Conservation (phyloP, 2,888 invertebrate species). For the Ypsolopha scabrella region DNA sequence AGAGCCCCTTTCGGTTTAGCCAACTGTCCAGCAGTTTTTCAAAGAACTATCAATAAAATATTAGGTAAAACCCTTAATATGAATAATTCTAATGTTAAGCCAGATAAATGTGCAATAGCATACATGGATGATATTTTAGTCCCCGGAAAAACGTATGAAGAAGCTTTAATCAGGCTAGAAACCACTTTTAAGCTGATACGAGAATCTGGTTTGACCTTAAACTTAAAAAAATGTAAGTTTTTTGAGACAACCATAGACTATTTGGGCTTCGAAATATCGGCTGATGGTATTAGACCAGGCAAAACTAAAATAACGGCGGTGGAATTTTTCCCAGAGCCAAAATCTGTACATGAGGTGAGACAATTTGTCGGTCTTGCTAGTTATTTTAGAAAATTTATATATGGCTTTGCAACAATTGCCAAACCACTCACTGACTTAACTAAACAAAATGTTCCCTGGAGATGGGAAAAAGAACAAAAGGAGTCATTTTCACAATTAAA, state of each 20-base stretch:
- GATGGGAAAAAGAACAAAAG: too few relatives aligned
- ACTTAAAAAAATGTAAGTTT: not conserved
- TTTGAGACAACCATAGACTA: not conserved
- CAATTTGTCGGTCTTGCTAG: conserved; percentile 5
- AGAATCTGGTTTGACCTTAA: not conserved
- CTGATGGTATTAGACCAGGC: not conserved
- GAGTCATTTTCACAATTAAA: too few relatives aligned
- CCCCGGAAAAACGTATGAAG: not conserved
- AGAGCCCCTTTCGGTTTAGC: too few relatives aligned
- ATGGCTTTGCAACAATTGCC: conserved; percentile 4
- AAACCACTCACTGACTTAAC: too few relatives aligned
- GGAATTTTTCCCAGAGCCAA: not conserved
- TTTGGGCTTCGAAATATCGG: conserved; percentile 1
- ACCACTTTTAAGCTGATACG: not conserved
- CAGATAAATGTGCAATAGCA: conserved; percentile 1
- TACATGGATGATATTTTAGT: conserved; percentile 1
- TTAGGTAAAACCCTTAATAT: conserved; percentile 1
- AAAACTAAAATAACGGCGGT: not conserved
- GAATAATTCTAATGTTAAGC: not conserved
- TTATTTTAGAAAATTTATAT: conserved; percentile 7
- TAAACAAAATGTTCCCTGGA: too few relatives aligned
- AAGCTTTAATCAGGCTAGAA: not conserved
- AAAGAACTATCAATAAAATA: too few relatives aligned
- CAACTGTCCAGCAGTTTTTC: too few relatives aligned
- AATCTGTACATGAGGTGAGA: conserved; percentile 1